Percentiles rank a stretch among this genome's conserved stretches.
Evolutionary conservation across 1,140 invertebrate species (phyloP).

Genomic region (Ditylenchus dipsaci): DNA sequence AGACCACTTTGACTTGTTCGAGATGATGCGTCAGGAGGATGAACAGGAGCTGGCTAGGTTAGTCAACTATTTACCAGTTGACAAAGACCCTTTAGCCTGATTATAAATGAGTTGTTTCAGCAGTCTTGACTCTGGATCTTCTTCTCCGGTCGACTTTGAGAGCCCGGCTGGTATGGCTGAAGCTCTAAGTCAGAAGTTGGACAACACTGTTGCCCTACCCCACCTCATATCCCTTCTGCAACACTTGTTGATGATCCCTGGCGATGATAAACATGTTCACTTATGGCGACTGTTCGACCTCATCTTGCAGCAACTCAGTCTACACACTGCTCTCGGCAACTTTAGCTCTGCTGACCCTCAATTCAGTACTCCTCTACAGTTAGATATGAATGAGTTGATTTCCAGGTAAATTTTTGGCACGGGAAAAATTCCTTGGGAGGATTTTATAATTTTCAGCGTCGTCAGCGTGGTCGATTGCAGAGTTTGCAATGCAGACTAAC

Average conservation of each 20-base stretch:
- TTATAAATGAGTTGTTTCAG: constrained; percentile 16
- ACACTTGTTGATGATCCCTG: constrained; percentile 81
- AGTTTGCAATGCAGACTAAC: no score
- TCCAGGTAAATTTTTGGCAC: constrained; percentile 7
- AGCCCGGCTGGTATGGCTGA: constrained; percentile 90
- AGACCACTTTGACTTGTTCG: constrained; percentile 82
- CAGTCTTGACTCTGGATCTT: constrained; percentile 40
- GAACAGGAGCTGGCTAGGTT: constrained; percentile 72
- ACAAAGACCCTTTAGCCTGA: neutral
- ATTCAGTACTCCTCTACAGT: constrained; percentile 63
- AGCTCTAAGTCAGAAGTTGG: constrained; percentile 78
- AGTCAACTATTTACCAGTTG: constrained; percentile 2
- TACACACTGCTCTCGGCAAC: constrained; percentile 73
- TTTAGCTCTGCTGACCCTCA: constrained; percentile 79
- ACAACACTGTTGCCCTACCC: constrained; percentile 84
- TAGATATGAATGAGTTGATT: constrained; percentile 50
- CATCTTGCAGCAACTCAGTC: constrained; percentile 86
- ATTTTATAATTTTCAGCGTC: neutral
- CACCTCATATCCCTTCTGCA: constrained; percentile 85
- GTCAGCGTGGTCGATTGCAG: no score
- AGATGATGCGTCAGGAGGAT: constrained; percentile 93
- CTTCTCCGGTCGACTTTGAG: constrained; percentile 81
- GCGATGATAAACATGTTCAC: constrained; percentile 78
- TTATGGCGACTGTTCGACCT: constrained; percentile 90
- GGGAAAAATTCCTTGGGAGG: neutral